Evolutionary conservation across 2,888 invertebrate species (phyloP).

Genomic region (Brassicogethes aeneus): DNA sequence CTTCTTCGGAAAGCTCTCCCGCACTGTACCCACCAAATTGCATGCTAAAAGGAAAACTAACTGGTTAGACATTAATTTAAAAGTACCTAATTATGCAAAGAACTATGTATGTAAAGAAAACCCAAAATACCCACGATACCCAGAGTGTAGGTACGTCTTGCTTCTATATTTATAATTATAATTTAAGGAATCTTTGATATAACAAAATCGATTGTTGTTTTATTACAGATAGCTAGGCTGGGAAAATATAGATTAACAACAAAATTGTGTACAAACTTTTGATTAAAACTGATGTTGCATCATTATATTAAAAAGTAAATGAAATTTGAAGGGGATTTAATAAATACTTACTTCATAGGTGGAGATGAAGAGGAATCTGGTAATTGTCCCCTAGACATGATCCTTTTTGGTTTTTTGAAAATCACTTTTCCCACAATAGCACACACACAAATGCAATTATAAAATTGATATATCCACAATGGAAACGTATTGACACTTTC

Average conservation of each 20-base stretch:
- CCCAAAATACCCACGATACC: too few relatives aligned
- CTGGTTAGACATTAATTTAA: too few relatives aligned
- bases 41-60: slow-evolving; percentile 25
- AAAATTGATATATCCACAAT: not conserved
- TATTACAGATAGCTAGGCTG: not conserved
- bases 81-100: too few relatives aligned
- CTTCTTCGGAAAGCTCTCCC: slow-evolving; percentile 50
- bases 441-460: slow-evolving; percentile 3
- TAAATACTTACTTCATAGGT: slow-evolving; percentile 48
- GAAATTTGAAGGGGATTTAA: slow-evolving; percentile 10
- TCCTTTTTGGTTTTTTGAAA: slow-evolving; percentile 13
- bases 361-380: slow-evolving; percentile 65
- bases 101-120: too few relatives aligned
- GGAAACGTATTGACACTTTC: not conserved
- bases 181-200: too few relatives aligned
- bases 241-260: not conserved
- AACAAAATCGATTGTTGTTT: too few relatives aligned
- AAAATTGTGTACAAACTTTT: not conserved
- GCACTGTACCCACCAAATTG: slow-evolving; percentile 38
- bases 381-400: slow-evolving; percentile 45
- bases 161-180: too few relatives aligned
- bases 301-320: slow-evolving; percentile 4
- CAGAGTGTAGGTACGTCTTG: too few relatives aligned
- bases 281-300: too few relatives aligned
- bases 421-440: slow-evolving; percentile 18